Evolutionary conservation across 2,888 invertebrate genomes (phyloP), one percentile per base, ranked within the genome.

Genomic region (Callyntrura sp.): DNA sequence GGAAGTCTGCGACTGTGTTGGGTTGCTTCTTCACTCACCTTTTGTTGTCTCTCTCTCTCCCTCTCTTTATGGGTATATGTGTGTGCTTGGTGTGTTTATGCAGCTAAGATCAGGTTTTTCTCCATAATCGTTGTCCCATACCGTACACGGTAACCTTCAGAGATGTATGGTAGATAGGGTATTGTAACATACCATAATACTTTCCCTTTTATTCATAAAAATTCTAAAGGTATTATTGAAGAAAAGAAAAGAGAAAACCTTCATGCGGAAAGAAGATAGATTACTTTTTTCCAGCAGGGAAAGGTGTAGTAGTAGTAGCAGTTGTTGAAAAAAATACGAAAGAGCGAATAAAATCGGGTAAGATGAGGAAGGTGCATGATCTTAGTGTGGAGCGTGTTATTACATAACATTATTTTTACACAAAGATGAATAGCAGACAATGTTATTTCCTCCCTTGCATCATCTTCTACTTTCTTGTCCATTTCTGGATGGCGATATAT

Each of bases 221-320:
- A 81, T 68, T 82, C 73, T 83, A 73, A 76, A 88, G 88, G 76
- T 70, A 87, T 87, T 87, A 55, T 87, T 87, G 57, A 82, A 57
- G 81, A 70, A 81, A 68, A 82, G 79, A 76, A 57, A 70, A 43
- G 17, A 62, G 45, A 79, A 81, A 60, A 81, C 87, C 82, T 82
- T 88, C 83, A 88, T 88, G 88, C 76, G 88, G 88, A 88, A 88
- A 88, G 83, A 88, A 88, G 88, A 88, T 88, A 88, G 88, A 88
- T 88, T 83, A 88, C 88, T 88, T 88, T 81, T 88, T 88, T 88
- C 35, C 62, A 76, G 51, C 11, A 17, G 73, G 23, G 76, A 1
- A 76, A 51, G 2, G 9, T 51, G 25, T 17, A 43, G 73, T 20
- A 25, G 17, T 25, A 11, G 70, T 65, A 65, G 65, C 6, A 17